These are phyloP conservation scores for Drosophila nr. medialis DNA, from an alignment of 2,888 invertebrate species.

Conservation along the genomic window DNA sequence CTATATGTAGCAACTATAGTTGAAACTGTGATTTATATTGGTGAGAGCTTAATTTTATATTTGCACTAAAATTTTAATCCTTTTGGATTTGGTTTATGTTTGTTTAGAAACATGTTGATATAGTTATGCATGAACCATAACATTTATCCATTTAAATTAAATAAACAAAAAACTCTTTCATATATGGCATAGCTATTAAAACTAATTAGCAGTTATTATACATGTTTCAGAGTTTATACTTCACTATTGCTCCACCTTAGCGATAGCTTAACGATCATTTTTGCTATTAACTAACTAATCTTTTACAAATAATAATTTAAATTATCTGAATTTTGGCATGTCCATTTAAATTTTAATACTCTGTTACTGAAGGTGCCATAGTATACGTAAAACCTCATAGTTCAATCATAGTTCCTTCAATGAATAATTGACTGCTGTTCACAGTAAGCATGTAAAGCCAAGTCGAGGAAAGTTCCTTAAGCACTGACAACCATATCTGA, in stretches of 20 bases:
- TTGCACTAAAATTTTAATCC: background rate
- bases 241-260: background rate
- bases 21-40: background rate
- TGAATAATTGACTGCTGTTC: background rate
- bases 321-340: background rate
- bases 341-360: background rate
- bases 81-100: background rate
- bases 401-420: no score
- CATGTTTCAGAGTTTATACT: background rate
- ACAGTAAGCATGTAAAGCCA: accelerated
- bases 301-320: no score
- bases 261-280: background rate
- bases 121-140: background rate
- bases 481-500: background rate
- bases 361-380: no score
- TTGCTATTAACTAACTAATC: background rate
- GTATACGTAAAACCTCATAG: no score
- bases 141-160: background rate
- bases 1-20: background rate
- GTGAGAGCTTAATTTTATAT: background rate
- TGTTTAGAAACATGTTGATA: background rate
- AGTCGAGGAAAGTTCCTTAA: background rate
- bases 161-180: background rate
- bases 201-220: background rate
- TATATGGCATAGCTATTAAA: background rate